Percentiles rank a stretch among this genome's conserved stretches.
These are phyloP conservation scores for Siniperca undulata DNA, from an alignment of 2,797 vertebrate species.

Conservation along the genomic window DNA sequence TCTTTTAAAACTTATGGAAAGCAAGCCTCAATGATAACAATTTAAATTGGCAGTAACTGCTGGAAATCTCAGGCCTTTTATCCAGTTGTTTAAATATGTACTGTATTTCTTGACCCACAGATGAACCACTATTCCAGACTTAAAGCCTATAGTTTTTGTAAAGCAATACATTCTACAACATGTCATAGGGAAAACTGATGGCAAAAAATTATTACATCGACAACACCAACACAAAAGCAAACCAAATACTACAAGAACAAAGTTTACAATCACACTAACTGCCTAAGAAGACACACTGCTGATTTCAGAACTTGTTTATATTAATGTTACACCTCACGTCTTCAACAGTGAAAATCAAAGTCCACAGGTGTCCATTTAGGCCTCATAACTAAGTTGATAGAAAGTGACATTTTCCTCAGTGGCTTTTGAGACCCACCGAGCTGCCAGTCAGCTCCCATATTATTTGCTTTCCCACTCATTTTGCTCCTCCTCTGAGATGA, in stretches of 20 bases:
- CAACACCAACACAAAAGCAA: neutral
- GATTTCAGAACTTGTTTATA: conserved; percentile 13
- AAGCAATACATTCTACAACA: neutral
- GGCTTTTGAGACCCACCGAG: conserved; percentile 68
- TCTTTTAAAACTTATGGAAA: conserved; percentile 42
- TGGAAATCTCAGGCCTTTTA: conserved; percentile 13
- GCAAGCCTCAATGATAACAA: conserved; percentile 18
- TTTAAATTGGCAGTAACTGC: conserved; percentile 1
- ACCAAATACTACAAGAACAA: neutral
- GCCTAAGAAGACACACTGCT: neutral
- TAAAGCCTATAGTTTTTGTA: neutral
- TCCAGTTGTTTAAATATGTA: conserved; percentile 13
- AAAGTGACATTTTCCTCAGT: conserved; percentile 73
- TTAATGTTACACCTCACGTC: conserved; percentile 18
- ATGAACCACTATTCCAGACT: neutral
- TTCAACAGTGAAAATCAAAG: conserved; percentile 24
- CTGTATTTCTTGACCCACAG: neutral
- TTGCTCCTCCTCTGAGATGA: conserved; percentile 68
- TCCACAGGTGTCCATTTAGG: conserved; percentile 63
- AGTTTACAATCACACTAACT: neutral
- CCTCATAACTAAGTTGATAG: conserved; percentile 56
- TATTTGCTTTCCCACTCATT: conserved; percentile 74
- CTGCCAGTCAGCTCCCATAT: conserved; percentile 74
- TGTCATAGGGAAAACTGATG: neutral
- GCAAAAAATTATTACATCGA: neutral